Evolutionary conservation across 2,113 vertebrate genomes (phyloP).

Genomic region (Tachysurus vachellii): DNA sequence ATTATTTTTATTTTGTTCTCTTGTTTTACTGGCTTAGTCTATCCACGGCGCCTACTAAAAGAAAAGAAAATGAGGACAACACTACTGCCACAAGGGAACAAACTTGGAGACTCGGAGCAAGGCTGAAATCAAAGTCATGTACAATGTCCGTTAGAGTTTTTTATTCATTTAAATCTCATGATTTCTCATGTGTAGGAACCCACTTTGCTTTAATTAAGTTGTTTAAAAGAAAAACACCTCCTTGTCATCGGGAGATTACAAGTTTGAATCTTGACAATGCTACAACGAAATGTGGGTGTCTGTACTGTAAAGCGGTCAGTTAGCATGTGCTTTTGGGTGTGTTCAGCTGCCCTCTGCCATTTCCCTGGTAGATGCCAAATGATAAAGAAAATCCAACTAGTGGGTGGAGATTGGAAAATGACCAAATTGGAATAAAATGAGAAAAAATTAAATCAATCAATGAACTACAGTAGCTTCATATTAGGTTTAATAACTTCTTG

Average conservation of each 20-base stretch:
- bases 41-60: constrained; percentile 1
- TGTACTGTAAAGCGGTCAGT: background rate
- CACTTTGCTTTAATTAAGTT: background rate
- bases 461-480: background rate
- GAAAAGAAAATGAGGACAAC: constrained; percentile 62
- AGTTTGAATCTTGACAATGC: background rate
- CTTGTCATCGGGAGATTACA: background rate
- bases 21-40: constrained; percentile 33
- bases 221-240: background rate
- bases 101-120: constrained; percentile 43
- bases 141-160: background rate
- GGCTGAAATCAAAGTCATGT: background rate
- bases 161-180: background rate
- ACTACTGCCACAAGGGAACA: constrained; percentile 46
- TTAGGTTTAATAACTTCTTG: background rate
- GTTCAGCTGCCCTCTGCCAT: background rate
- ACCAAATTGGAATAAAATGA: background rate
- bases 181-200: background rate
- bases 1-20: background rate
- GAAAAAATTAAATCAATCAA: background rate
- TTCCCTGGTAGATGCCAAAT: background rate
- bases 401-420: background rate
- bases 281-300: background rate
- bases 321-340: background rate
- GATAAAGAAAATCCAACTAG: background rate